phyloP scores from a whole-genome alignment of 2,113 vertebrate genomes.

The Dipodomys ordii region DNA sequence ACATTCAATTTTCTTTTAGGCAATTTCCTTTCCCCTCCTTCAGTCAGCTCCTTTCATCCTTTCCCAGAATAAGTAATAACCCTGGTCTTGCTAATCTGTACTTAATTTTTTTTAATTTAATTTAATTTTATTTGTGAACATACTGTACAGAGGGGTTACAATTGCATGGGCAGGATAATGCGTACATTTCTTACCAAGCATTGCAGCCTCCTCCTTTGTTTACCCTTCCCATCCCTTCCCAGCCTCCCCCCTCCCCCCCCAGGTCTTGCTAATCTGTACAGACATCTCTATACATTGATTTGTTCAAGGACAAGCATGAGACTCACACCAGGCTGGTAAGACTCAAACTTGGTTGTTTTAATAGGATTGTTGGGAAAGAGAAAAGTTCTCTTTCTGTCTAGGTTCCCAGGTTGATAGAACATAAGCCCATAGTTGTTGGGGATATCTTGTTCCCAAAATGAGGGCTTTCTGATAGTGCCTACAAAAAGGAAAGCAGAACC shows the following conservation, averaged over 20 bases:
- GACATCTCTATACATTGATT: background rate
- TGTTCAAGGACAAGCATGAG: background rate
- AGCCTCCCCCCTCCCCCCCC: too few species aligned
- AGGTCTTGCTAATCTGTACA: constrained; percentile 35
- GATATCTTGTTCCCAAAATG: background rate
- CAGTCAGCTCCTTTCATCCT: constrained; percentile 2
- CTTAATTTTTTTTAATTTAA: too few species aligned
- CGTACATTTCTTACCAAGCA: too few species aligned
- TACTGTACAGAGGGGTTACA: too few species aligned
- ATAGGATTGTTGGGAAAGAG: constrained; percentile 37
- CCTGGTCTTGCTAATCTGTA: constrained; percentile 26
- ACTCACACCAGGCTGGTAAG: background rate
- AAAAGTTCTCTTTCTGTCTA: constrained; percentile 29
- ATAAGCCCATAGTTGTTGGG: background rate
- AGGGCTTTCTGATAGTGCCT: constrained; percentile 21
- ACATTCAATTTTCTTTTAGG: constrained; percentile 37
- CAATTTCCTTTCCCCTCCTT: background rate
- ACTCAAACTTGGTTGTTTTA: constrained; percentile 38
- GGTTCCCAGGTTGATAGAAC: constrained; percentile 28
- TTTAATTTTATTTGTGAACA: too few species aligned
- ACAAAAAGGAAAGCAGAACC: constrained; percentile 48
- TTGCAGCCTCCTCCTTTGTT: too few species aligned
- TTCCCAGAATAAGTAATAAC: background rate
- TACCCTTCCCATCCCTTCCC: too few species aligned
- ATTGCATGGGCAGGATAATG: too few species aligned